These are phyloP conservation scores for Leptinotarsa defecta DNA, from an alignment of 1,140 invertebrate species.

Conservation along the genomic window DNA sequence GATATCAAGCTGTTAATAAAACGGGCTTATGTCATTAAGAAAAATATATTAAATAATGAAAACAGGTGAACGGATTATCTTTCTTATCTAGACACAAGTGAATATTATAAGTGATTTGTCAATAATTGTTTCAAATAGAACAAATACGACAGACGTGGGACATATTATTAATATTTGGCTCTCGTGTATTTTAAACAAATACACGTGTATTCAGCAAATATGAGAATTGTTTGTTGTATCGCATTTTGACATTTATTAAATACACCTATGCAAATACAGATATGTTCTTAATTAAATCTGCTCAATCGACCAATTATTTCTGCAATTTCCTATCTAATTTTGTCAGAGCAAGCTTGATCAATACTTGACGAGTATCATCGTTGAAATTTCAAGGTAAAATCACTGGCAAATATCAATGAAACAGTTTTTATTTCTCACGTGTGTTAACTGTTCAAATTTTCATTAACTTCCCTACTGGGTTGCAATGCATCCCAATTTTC, in stretches of 20 bases:
- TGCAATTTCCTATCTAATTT: constrained; percentile 4
- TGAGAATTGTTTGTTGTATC: constrained; percentile 20
- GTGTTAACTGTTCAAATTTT: too few species aligned
- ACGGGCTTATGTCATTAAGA: constrained; percentile 21
- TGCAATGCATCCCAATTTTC: too few species aligned
- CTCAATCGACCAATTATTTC: background rate
- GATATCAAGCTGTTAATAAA: constrained; percentile 4
- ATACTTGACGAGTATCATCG: background rate
- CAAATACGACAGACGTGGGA: constrained; percentile 34
- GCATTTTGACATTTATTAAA: constrained; percentile 30
- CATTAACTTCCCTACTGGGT: too few species aligned
- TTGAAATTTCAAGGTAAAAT: background rate
- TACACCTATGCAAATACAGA: constrained; percentile 41
- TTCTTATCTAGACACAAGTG: constrained; percentile 32
- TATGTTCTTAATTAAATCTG: constrained; percentile 41
- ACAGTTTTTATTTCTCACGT: too few species aligned
- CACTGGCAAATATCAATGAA: too few species aligned
- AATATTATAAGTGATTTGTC: constrained; percentile 40
- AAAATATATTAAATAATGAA: constrained; percentile 25
- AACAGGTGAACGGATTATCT: constrained; percentile 23
- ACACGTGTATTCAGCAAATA: constrained; percentile 37
- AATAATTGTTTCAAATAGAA: constrained; percentile 42
- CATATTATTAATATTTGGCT: constrained; percentile 35
- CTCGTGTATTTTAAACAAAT: constrained; percentile 35
- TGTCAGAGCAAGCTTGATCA: background rate